phyloP scores from a whole-genome alignment of 2,113 vertebrate species.

The Eleginops maclovinus region DNA sequence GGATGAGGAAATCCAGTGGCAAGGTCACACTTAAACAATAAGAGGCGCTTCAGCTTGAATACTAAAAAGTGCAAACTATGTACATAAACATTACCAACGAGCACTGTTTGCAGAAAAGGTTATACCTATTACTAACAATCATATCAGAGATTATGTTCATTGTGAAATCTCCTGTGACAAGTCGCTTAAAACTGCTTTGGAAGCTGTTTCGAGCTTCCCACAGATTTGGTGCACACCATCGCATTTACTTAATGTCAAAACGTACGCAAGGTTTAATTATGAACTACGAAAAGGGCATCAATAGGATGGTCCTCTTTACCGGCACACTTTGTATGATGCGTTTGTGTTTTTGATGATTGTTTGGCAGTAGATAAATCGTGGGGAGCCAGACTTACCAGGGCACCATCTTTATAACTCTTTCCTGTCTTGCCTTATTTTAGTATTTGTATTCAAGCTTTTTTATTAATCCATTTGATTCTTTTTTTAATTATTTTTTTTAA shows the following conservation, averaged over 20 bases:
- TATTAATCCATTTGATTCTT: slow-evolving; percentile 1
- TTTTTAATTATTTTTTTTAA: neutral
- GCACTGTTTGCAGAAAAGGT: neutral
- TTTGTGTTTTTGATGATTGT: slow-evolving; percentile 63
- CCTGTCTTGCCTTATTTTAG: slow-evolving; percentile 5
- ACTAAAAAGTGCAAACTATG: neutral
- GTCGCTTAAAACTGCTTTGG: slow-evolving; percentile 7
- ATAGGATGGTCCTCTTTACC: slow-evolving; percentile 61
- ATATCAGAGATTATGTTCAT: neutral
- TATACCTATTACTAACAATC: neutral
- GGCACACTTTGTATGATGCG: slow-evolving; percentile 51
- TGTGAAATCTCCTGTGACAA: neutral
- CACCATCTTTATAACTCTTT: slow-evolving; percentile 2
- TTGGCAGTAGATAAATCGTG: slow-evolving; percentile 58
- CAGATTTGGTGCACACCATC: slow-evolving; percentile 11
- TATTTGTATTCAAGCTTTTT: neutral
- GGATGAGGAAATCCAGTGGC: neutral
- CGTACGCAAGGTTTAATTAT: slow-evolving; percentile 49
- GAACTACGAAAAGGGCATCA: slow-evolving; percentile 55
- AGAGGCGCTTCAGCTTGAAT: neutral
- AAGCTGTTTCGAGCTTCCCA: slow-evolving; percentile 11
- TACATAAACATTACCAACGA: neutral
- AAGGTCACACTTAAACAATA: neutral
- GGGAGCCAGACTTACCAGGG: slow-evolving; percentile 10
- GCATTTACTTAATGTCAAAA: slow-evolving; percentile 56